Evolutionary conservation across 2,113 vertebrate genomes (phyloP).

Genomic region (Trochalopteron elliotii): DNA sequence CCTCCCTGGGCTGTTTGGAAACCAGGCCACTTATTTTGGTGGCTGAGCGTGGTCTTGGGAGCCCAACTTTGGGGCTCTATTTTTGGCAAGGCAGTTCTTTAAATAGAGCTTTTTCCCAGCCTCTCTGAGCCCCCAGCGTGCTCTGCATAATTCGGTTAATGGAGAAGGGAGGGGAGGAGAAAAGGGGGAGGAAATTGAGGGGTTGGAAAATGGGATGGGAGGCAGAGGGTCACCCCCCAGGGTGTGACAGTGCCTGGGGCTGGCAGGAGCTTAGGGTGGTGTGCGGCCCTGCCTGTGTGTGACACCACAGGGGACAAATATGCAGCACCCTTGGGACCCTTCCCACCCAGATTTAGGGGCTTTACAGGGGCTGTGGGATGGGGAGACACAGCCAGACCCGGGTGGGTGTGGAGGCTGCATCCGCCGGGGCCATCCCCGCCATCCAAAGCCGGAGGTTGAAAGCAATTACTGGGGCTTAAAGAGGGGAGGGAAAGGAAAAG

Average conservation of each 20-base stretch:
- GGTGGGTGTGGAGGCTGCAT: not conserved
- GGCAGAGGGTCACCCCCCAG: not conserved
- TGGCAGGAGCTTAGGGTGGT: too few species aligned
- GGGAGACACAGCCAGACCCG: not conserved
- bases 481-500: not conserved
- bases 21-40: not conserved
- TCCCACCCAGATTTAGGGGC: not conserved
- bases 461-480: constrained; percentile 81
- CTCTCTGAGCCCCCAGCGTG: rapidly evolving
- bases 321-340: not conserved
- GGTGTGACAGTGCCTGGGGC: rapidly evolving
- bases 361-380: not conserved
- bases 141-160: not conserved
- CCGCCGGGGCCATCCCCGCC: not conserved
- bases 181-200: rapidly evolving
- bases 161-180: not conserved
- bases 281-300: too few species aligned
- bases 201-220: not conserved
- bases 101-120: not conserved
- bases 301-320: not conserved
- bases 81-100: constrained; percentile 18
- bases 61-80: not conserved
- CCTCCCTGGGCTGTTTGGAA: not conserved
- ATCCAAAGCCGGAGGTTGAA: constrained; percentile 21
- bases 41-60: not conserved